A percentile compares a stretch with the other conserved stretches of the same genome.
Evolutionary conservation across 2,113 vertebrate genomes (phyloP).

Genomic region (Leptodactylus fuscus): DNA sequence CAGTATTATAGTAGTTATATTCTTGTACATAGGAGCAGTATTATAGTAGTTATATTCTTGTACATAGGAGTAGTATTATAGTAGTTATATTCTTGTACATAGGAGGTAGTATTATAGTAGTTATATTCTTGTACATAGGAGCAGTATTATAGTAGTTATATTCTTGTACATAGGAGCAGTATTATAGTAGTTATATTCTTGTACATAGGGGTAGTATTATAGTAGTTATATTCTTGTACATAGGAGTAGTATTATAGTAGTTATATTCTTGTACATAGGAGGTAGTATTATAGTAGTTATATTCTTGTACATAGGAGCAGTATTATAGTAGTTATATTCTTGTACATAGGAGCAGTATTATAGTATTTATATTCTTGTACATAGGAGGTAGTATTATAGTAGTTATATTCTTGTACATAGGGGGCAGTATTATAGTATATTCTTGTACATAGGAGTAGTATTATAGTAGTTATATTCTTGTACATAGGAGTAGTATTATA

Average conservation of each 20-base stretch:
- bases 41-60: not conserved
- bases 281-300: not conserved
- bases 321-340: slow-evolving; percentile 12
- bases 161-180: not conserved
- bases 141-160: not conserved
- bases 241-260: slow-evolving; percentile 6
- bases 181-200: slow-evolving; percentile 8
- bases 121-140: not conserved
- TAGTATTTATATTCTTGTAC: not conserved
- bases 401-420: not conserved
- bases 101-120: not conserved
- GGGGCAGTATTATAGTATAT: slow-evolving; percentile 1
- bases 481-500: not conserved
- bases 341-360: not conserved
- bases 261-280: not conserved
- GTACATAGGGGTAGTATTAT: not conserved
- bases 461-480: slow-evolving; percentile 8
- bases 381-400: not conserved
- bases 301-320: not conserved
- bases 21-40: not conserved
- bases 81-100: not conserved
- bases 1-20: slow-evolving; percentile 5
- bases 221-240: not conserved
- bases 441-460: not conserved
- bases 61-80: not conserved